Percentiles rank a stretch among this genome's conserved stretches.
These are phyloP conservation scores for Daboia siamensis DNA, from an alignment of 2,113 vertebrate genomes.

Conservation along the genomic window DNA sequence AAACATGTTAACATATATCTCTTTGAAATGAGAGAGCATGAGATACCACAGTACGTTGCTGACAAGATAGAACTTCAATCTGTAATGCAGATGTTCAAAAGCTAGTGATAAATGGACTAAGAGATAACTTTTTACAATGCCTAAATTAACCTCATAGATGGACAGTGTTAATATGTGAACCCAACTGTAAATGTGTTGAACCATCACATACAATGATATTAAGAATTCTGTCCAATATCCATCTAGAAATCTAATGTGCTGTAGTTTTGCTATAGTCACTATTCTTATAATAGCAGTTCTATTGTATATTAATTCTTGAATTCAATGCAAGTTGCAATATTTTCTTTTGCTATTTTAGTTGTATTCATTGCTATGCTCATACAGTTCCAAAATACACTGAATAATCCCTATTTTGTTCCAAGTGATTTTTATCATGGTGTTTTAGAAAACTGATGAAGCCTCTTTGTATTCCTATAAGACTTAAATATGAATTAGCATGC, in stretches of 20 bases:
- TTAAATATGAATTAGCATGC: conserved; percentile 58
- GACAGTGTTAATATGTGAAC: neutral
- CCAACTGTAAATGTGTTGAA: neutral
- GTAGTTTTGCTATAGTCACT: neutral
- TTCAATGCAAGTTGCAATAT: neutral
- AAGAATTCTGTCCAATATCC: neutral
- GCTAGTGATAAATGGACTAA: no score
- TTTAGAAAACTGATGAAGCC: conserved; percentile 4
- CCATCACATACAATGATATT: neutral
- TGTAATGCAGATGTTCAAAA: neutral
- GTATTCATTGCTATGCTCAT: neutral
- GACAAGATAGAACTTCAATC: neutral
- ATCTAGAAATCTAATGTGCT: neutral
- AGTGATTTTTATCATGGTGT: neutral
- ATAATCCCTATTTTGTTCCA: neutral
- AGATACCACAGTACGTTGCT: neutral
- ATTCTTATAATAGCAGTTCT: neutral
- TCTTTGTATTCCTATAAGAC: conserved; percentile 37
- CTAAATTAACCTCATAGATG: neutral
- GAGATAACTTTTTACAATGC: neutral
- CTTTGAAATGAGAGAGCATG: neutral
- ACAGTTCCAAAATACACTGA: neutral
- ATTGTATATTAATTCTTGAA: neutral
- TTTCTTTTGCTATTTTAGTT: neutral
- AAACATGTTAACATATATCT: neutral